Percentiles rank a stretch among this genome's conserved stretches.
Evolutionary conservation across 2,888 invertebrate genomes (phyloP).

Genomic region (Melinaea menophilus): DNA sequence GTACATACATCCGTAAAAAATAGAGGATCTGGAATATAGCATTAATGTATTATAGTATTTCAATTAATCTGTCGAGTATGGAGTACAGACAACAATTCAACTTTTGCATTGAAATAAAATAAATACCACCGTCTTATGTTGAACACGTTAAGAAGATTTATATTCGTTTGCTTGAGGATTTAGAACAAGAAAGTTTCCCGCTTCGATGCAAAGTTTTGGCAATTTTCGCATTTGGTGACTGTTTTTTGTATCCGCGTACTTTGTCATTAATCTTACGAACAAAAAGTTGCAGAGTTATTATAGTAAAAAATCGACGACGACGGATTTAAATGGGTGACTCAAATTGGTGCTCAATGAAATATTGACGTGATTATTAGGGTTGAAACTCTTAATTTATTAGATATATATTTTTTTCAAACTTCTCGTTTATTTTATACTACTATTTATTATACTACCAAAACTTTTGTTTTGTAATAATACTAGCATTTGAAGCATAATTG

Average conservation of each 20-base stretch:
- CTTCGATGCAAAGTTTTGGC: conserved; percentile 75
- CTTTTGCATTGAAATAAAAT: conserved; percentile 45
- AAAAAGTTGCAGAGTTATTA: conserved; percentile 66
- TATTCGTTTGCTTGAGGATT: conserved; percentile 76
- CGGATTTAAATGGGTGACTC: conserved; percentile 60
- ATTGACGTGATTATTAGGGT: conserved; percentile 27
- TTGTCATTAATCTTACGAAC: conserved; percentile 74
- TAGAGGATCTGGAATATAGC: too few species aligned
- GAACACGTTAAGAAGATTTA: conserved; percentile 75
- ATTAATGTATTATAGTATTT: too few species aligned
- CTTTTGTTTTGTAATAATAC: too few species aligned
- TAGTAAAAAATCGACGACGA: conserved; percentile 57
- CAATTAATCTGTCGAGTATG: too few species aligned
- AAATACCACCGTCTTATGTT: conserved; percentile 74
- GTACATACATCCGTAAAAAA: too few species aligned
- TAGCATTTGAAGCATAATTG: too few species aligned
- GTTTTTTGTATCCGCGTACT: conserved; percentile 58
- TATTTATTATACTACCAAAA: too few species aligned
- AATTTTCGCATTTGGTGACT: conserved; percentile 48
- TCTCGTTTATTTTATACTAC: too few species aligned
- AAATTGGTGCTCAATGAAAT: conserved; percentile 43
- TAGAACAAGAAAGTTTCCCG: conserved; percentile 74
- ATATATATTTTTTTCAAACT: too few species aligned
- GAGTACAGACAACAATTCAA: conserved; percentile 10
- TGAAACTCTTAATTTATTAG: too few species aligned